These are phyloP conservation scores for Sandelia bainsii DNA, from an alignment of 2,797 vertebrate species.

Conservation along the genomic window DNA sequence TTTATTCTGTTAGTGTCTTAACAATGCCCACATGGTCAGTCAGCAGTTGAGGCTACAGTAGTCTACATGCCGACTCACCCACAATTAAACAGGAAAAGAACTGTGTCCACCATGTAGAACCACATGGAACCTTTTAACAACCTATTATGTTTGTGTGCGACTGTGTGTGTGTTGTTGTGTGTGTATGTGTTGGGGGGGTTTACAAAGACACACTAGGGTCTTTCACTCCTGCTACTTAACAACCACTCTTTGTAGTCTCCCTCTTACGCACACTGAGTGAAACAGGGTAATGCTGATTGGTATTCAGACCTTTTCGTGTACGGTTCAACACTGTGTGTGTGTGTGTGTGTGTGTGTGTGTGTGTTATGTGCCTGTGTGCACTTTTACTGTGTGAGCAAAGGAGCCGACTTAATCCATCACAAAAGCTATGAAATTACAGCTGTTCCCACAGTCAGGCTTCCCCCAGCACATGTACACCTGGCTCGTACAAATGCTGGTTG, in stretches of 20 bases:
- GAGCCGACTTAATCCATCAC: slow-evolving; percentile 9
- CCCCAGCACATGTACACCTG: not conserved
- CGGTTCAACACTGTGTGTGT: slow-evolving; percentile 10
- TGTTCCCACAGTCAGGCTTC: slow-evolving; percentile 16
- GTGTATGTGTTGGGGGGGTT: slow-evolving; percentile 25
- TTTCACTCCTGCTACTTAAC: slow-evolving; percentile 75
- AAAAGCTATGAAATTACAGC: slow-evolving; percentile 45
- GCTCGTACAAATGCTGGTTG: not conserved
- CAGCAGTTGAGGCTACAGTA: slow-evolving; percentile 38
- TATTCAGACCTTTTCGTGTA: slow-evolving; percentile 65
- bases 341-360: slow-evolving; percentile 3
- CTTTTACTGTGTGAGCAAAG: not conserved
- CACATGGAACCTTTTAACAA: slow-evolving; percentile 67
- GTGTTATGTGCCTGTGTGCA: not conserved
- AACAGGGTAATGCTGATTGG: slow-evolving; percentile 67
- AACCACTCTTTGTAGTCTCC: slow-evolving; percentile 77
- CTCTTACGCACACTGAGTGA: slow-evolving; percentile 51
- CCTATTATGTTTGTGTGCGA: slow-evolving; percentile 10
- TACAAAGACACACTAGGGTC: slow-evolving; percentile 75
- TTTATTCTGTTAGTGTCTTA: not conserved
- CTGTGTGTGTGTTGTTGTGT: slow-evolving; percentile 29
- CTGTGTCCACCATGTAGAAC: slow-evolving; percentile 38
- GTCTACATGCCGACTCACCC: slow-evolving; percentile 60
- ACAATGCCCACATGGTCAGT: slow-evolving; percentile 43
- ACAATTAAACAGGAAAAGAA: slow-evolving; percentile 34